Conservation (phyloP, 1,140 invertebrate species). For the Contarinia nasturtii region DNA sequence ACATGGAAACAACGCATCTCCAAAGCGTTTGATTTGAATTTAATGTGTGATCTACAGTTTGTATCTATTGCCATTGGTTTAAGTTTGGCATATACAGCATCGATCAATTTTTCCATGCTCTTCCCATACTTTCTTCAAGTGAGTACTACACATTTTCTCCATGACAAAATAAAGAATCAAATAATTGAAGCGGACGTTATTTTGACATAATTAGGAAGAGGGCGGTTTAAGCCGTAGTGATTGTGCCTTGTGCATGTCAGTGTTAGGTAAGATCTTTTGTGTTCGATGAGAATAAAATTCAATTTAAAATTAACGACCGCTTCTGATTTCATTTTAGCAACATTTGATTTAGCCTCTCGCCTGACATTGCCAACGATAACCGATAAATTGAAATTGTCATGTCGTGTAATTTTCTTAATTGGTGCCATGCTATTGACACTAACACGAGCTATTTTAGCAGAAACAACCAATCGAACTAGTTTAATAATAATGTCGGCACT, state of each 20-base stretch:
- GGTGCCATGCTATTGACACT: constrained; percentile 21
- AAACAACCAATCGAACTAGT: constrained; percentile 8
- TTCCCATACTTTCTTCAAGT: constrained; percentile 43
- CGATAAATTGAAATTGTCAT: constrained; percentile 36
- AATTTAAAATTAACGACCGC: no score
- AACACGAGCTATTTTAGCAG: constrained; percentile 12
- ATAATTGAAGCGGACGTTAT: not conserved
- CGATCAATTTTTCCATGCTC: constrained; percentile 47
- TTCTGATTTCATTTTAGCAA: constrained; percentile 21
- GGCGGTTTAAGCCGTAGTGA: constrained; percentile 29
- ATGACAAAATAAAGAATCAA: not conserved
- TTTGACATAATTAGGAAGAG: constrained; percentile 22
- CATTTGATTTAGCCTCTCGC: constrained; percentile 42
- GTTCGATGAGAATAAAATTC: no score
- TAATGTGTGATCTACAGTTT: constrained; percentile 35
- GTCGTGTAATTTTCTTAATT: constrained; percentile 30
- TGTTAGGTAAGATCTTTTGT: constrained; percentile 13
- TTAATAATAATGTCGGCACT: constrained; percentile 12
- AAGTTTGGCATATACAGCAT: constrained; percentile 40
- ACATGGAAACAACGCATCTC: constrained; percentile 5
- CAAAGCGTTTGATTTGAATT: constrained; percentile 31
- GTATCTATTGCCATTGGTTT: constrained; percentile 42
- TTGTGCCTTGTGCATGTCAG: constrained; percentile 43
- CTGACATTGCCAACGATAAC: constrained; percentile 39
- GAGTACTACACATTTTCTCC: constrained; percentile 10